Conservation (phyloP, 2,888 invertebrate genomes). For the Drosophila colorata region DNA sequence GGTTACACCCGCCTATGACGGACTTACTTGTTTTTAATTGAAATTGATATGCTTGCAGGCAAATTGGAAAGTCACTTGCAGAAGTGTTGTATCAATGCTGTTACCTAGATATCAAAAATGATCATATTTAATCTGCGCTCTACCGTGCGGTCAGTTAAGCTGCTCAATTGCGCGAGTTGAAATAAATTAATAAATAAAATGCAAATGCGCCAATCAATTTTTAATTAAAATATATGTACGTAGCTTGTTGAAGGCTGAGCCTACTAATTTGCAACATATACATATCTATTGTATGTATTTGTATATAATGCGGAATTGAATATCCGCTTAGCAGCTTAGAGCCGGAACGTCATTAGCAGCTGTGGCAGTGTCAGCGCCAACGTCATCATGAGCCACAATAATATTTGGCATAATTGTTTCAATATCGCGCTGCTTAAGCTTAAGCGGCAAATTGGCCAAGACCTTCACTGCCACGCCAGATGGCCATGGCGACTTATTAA, state of each 20-base stretch:
- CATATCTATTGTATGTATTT: conserved; percentile 3
- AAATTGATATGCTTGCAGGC: conserved; percentile 18
- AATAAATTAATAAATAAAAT: conserved; percentile 69
- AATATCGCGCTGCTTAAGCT: conserved; percentile 65
- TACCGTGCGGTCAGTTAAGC: conserved; percentile 35
- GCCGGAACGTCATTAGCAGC: conserved; percentile 70
- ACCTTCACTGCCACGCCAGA: conserved; percentile 37
- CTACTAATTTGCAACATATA: conserved; percentile 53
- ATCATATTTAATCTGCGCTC: conserved; percentile 41
- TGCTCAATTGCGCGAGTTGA: conserved; percentile 31
- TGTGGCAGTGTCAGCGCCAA: conserved; percentile 42
- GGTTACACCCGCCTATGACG: too few species aligned
- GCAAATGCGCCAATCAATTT: conserved; percentile 71
- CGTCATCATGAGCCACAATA: conserved; percentile 58
- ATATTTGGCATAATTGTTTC: conserved; percentile 68
- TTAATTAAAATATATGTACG: conserved; percentile 69
- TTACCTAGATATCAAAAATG: conserved; percentile 24
- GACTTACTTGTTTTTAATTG: conserved; percentile 37
- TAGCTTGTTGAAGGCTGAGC: conserved; percentile 19
- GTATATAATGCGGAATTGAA: conserved; percentile 33
- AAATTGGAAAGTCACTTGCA: conserved; percentile 32
- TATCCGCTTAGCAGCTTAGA: conserved; percentile 70
- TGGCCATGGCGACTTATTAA: conserved; percentile 57
- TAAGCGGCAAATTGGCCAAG: conserved; percentile 65
- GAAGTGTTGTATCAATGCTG: conserved; percentile 18